phyloP scores from a whole-genome alignment of 2,797 vertebrate genomes.

The Buphagus erythrorhynchus region DNA sequence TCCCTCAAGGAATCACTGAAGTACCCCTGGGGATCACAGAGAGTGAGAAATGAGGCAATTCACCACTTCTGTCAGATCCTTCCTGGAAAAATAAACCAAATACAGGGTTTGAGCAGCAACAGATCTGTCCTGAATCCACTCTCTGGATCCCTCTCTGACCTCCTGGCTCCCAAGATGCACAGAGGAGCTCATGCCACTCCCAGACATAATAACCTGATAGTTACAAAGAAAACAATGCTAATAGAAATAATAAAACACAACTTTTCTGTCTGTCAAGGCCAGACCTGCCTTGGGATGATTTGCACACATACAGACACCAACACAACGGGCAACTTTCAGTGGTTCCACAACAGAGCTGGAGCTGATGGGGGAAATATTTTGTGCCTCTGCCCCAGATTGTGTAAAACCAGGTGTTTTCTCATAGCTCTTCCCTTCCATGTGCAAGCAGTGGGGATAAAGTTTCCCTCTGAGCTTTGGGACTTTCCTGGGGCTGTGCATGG shows the following conservation, averaged over 20 bases:
- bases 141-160: background rate
- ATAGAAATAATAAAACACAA: background rate
- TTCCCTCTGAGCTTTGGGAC: background rate
- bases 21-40: background rate
- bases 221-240: background rate
- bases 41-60: background rate
- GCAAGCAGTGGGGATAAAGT: background rate
- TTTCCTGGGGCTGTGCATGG: background rate
- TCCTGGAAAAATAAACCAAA: background rate
- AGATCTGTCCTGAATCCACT: background rate
- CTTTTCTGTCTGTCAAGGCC: background rate
- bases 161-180: background rate
- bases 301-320: background rate
- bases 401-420: background rate
- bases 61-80: background rate
- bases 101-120: background rate
- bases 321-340: background rate
- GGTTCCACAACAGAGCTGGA: background rate
- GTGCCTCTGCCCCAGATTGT: background rate
- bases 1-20: background rate
- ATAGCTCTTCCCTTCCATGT: background rate
- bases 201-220: background rate
- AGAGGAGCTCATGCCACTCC: background rate
- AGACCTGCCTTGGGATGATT: background rate
- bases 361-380: background rate